Percentiles rank a stretch among this genome's conserved stretches.
Evolutionary conservation across 2,113 vertebrate species (phyloP).

Genomic region (Nipponia nippon): DNA sequence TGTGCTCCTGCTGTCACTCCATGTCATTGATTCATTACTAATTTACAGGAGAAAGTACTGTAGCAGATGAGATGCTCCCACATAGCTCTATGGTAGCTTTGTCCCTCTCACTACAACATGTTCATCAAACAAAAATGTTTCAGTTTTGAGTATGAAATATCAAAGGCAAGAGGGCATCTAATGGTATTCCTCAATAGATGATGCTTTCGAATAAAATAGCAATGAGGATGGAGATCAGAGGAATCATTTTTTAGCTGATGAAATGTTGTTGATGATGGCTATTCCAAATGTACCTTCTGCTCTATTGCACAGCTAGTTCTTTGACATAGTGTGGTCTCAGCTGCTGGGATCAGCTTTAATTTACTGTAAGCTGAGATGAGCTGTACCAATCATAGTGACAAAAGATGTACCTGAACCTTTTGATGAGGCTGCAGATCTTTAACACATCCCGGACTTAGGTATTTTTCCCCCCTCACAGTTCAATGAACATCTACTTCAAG

Average conservation of each 20-base stretch:
- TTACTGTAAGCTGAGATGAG: constrained; percentile 32
- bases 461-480: constrained; percentile 12
- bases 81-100: neutral
- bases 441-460: neutral
- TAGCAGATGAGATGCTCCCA: neutral
- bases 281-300: constrained; percentile 57
- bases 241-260: constrained; percentile 55
- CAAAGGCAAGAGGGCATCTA: constrained; percentile 35
- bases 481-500: constrained; percentile 7
- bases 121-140: constrained; percentile 57
- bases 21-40: neutral
- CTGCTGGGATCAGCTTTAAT: constrained; percentile 44
- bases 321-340: constrained; percentile 33
- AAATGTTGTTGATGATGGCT: constrained; percentile 41
- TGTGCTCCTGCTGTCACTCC: neutral
- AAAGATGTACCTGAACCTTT: constrained; percentile 44
- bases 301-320: constrained; percentile 51
- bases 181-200: constrained; percentile 39
- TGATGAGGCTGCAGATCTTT: constrained; percentile 35
- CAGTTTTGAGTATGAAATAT: constrained; percentile 41
- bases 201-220: constrained; percentile 54
- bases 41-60: neutral
- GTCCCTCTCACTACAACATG: neutral
- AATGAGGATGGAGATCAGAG: constrained; percentile 14
- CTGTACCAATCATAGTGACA: constrained; percentile 18